Evolutionary conservation across 2,797 vertebrate genomes (phyloP).

Genomic region (Typhlichthys eigenmanni): DNA sequence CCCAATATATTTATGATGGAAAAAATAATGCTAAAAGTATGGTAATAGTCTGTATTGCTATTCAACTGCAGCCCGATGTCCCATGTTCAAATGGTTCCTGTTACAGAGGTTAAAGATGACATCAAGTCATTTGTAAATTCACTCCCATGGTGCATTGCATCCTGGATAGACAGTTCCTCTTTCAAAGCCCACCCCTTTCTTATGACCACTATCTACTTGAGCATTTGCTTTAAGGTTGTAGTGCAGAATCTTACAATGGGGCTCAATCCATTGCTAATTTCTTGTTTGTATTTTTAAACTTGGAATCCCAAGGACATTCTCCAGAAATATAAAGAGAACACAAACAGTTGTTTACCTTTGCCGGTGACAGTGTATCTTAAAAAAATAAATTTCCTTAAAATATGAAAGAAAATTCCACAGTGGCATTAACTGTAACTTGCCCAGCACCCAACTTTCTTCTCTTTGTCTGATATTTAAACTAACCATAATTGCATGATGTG

Average conservation of each 20-base stretch:
- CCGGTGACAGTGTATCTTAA: neutral
- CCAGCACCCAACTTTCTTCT: slow-evolving; percentile 45
- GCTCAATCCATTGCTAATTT: too few species aligned
- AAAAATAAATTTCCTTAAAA: neutral
- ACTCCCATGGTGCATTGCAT: slow-evolving; percentile 13
- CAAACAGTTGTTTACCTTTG: too few species aligned
- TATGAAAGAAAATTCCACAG: slow-evolving; percentile 39
- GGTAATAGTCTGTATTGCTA: neutral
- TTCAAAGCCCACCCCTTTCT: slow-evolving; percentile 14
- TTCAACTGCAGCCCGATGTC: neutral
- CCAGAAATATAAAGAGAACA: too few species aligned
- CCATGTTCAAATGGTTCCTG: neutral
- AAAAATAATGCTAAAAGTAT: slow-evolving; percentile 4
- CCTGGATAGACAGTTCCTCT: slow-evolving; percentile 30
- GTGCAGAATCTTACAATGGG: neutral
- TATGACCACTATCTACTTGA: slow-evolving; percentile 3
- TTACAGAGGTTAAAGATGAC: neutral
- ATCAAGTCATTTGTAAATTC: neutral
- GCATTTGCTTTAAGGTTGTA: neutral
- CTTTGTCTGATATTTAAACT: slow-evolving; percentile 63
- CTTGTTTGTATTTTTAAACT: too few species aligned
- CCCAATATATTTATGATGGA: neutral
- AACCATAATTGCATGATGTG: slow-evolving; percentile 74
- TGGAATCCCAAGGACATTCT: too few species aligned
- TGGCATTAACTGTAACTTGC: slow-evolving; percentile 27